Base-by-base conservation (phyloP, 92 coral and sea anemone genomes). In the Porites divaricata region DNA sequence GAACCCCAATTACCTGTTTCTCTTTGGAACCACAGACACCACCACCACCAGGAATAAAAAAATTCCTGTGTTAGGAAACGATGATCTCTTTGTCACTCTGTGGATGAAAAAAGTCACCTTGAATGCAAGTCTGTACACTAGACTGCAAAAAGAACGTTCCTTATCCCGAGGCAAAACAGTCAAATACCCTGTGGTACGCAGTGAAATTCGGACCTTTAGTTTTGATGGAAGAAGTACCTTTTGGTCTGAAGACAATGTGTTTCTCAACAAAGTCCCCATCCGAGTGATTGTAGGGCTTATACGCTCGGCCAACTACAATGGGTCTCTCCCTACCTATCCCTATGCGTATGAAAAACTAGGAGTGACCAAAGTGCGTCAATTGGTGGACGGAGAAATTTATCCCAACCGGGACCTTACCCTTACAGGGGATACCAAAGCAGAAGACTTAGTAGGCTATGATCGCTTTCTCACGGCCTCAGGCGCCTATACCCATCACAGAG, bases 401-500 rank as follows among this genome's bases (percentile, higher is more conserved):
- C 85, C 91, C 12, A 28, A 72, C 80, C 48, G 54, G 48, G 16
- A 74, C 16, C 58, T 88, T 79, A 76, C 70, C 14, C 58, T 88
- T 17, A 71, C 61, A 14, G 25, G 63, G 2, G 28, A 51, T 67
- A 53, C 53, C 12, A 63, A 50, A 16, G 28, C 53, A 12, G 67
- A 75, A 87, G 90, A 87, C 20, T 48, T 66, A 25, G 61, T 10
- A 53, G 90, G 90, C 11, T 87, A 87, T 20, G n/a, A n/a, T n/a
- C n/a, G n/a, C n/a, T n/a, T 51, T 15, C 49, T 24, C 48, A 12
- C 51, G 57, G 88, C 84, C 67, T 16, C 70, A 7, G 91, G 82
- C 0, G 80, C 70, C 14, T 63, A 24, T 35, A 20, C n/a, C 2
- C n/a, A 62, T 57, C 24, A 63, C 15, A 1, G 24, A 24, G 11